Base-by-base conservation (phyloP, 1,140 invertebrate species). In the Andricus grossulariae region DNA sequence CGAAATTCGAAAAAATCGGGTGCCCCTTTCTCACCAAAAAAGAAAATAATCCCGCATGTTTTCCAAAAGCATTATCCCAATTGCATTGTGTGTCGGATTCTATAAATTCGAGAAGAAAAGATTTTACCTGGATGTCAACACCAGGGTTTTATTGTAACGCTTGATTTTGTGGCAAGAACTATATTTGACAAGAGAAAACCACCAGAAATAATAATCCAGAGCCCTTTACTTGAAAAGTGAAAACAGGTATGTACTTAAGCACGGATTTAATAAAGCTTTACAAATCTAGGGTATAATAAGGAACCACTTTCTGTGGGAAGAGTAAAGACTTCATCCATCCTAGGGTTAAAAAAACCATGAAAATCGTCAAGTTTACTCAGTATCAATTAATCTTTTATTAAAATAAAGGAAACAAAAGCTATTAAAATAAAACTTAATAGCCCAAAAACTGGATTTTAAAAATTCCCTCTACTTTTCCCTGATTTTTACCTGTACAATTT, bases 231-330 rank as follows among this genome's bases (percentile, higher is more conserved):
- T 39, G 60, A 66, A 66, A 66, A 66, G 16, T 32, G 25, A 66
- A 66, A 66, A 66, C 60, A 66, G 60, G 60, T 66, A 66, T 32
- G 60, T 66, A 66, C 25, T 66, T 66, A 66, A 66, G 60, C 60
- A 39, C 15, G 60, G 60, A 66, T 66, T 66, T 66, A 16, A 66
- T 66, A 66, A 66, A 66, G 25, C 60, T 66, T 66, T n/a, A 66
- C 60, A 66, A 55, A 55, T 13, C 54, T 11, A 8, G 7, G 5
- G 25, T 39, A 66, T 13, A 66, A 66, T 39, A 13, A 55, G 18
- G 21, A 66, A 45, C 32, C 32, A 39, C 45, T 39, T n/a, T 32
- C 60, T 39, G 32, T 32, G 16, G 16, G n/a, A 66, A n/a, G 21
- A 66, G 60, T 39, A 15, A 16, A 39, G 15, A 39, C 12, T 39